Conservation (phyloP, 2,888 invertebrate genomes). For the Coremacera marginata region DNA sequence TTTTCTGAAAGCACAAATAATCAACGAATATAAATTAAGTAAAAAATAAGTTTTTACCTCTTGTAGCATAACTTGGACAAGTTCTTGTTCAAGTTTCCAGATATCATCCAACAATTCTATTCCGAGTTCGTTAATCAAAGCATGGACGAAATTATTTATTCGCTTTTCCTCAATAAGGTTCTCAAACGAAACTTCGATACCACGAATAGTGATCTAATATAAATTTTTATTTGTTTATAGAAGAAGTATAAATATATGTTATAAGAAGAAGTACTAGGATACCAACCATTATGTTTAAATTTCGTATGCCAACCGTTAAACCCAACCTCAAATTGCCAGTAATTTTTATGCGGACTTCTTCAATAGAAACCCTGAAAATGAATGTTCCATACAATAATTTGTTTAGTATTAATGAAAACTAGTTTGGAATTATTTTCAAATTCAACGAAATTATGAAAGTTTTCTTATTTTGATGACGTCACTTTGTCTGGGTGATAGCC, state of each 20-base stretch:
- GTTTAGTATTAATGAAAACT: not conserved
- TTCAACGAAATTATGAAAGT: too few relatives aligned
- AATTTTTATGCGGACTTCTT: constrained; percentile 50
- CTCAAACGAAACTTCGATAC: constrained; percentile 56
- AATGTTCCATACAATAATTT: not conserved
- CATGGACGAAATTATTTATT: constrained; percentile 60
- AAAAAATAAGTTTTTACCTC: constrained; percentile 47
- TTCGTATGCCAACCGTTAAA: constrained; percentile 51
- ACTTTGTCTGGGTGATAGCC: too few relatives aligned
- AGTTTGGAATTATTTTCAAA: too few relatives aligned
- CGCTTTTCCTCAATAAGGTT: constrained; percentile 60
- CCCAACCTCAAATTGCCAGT: constrained; percentile 54
- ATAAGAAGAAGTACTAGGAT: not conserved
- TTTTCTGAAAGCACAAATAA: constrained; percentile 48
- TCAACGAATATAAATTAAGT: not conserved
- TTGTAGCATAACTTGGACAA: constrained; percentile 51
- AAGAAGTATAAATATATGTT: too few relatives aligned
- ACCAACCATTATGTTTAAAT: constrained; percentile 54
- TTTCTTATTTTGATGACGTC: too few relatives aligned
- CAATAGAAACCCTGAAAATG: constrained; percentile 50
- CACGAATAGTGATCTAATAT: constrained; percentile 52
- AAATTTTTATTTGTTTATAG: not conserved
- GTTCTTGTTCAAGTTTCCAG: constrained; percentile 56
- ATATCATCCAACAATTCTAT: constrained; percentile 62
- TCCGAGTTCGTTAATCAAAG: constrained; percentile 60